These are phyloP conservation scores for Lerista edwardsae DNA, from an alignment of 2,797 vertebrate species.

Conservation along the genomic window DNA sequence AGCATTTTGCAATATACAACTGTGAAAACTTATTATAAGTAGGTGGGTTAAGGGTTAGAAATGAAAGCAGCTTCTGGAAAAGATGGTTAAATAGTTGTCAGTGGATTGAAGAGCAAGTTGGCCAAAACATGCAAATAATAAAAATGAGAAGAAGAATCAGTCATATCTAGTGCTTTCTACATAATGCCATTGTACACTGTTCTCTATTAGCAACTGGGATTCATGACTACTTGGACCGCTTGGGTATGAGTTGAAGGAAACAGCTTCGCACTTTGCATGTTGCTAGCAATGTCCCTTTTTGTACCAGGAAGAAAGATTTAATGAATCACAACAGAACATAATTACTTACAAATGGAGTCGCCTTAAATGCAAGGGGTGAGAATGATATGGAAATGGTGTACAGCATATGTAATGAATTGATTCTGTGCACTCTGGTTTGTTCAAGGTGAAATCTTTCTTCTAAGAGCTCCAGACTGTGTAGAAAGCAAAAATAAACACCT, in stretches of 20 bases:
- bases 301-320: neutral
- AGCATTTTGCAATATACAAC: neutral
- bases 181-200: neutral
- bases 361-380: conserved; percentile 8
- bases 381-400: conserved; percentile 31
- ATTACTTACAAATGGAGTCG: conserved; percentile 22
- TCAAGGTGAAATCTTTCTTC: neutral
- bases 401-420: conserved; percentile 19
- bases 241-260: neutral
- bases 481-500: neutral
- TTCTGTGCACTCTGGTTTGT: conserved; percentile 4
- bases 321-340: conserved; percentile 26
- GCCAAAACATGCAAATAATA: neutral
- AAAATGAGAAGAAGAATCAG: neutral
- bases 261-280: neutral
- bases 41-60: neutral
- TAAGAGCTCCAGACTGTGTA: neutral
- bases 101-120: neutral
- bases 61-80: neutral
- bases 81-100: neutral
- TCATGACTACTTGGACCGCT: neutral
- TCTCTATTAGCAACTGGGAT: neutral
- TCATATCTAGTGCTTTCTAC: neutral
- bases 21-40: neutral
- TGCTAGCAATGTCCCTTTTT: neutral